These are phyloP conservation scores for Andricus quercusramuli DNA, from an alignment of 2,888 invertebrate genomes.

Conservation along the genomic window DNA sequence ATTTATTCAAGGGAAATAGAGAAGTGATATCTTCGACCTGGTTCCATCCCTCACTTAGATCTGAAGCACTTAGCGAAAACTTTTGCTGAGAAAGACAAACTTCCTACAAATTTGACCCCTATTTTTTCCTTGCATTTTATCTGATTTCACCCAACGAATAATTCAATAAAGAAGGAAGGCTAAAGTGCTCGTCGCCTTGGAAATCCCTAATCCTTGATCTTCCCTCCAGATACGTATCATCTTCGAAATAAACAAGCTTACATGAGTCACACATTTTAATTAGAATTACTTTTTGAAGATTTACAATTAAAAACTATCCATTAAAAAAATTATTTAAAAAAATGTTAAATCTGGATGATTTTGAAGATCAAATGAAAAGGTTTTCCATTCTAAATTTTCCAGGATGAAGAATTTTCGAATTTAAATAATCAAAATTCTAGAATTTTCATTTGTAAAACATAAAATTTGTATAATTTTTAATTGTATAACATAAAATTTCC, in stretches of 20 bases:
- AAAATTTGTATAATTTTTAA: too few relatives aligned
- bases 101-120: background rate
- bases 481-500: too few relatives aligned
- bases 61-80: slow-evolving; percentile 7
- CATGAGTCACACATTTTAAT: background rate
- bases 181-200: background rate
- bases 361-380: too few relatives aligned
- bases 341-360: too few relatives aligned
- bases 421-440: too few relatives aligned
- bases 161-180: slow-evolving; percentile 2
- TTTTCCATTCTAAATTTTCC: too few relatives aligned
- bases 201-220: background rate
- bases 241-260: background rate
- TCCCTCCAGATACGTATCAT: background rate
- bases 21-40: slow-evolving; percentile 5
- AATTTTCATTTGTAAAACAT: too few relatives aligned
- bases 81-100: slow-evolving; percentile 15
- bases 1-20: background rate
- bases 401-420: too few relatives aligned
- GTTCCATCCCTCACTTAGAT: background rate
- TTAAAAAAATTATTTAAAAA: too few relatives aligned
- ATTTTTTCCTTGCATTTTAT: slow-evolving; percentile 3
- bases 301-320: too few relatives aligned
- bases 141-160: background rate
- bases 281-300: too few relatives aligned